Percentiles rank a stretch among this genome's conserved stretches.
These are phyloP conservation scores for Eilema depressum DNA, from an alignment of 2,888 invertebrate species.

Conservation along the genomic window DNA sequence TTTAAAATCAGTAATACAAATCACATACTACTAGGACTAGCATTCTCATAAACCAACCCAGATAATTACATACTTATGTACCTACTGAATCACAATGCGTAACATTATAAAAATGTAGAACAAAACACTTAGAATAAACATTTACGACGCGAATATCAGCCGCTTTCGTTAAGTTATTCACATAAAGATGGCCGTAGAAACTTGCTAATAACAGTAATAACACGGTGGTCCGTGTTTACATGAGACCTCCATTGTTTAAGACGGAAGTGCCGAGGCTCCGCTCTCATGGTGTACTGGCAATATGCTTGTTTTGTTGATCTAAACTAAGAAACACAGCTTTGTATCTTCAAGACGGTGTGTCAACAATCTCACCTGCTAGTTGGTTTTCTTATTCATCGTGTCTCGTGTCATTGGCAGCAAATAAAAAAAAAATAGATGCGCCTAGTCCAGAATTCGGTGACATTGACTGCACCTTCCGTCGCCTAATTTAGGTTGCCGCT, in stretches of 20 bases:
- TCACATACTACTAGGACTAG: too few relatives aligned
- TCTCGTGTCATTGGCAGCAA: too few relatives aligned
- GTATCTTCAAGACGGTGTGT: not conserved
- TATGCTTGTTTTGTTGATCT: not conserved
- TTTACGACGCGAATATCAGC: not conserved
- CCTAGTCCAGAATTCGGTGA: too few relatives aligned
- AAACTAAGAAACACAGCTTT: not conserved
- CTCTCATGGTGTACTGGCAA: not conserved
- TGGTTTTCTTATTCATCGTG: too few relatives aligned
- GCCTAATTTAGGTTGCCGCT: too few relatives aligned
- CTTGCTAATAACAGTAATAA: not conserved
- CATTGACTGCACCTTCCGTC: too few relatives aligned
- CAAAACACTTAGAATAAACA: not conserved
- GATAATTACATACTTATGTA: not conserved
- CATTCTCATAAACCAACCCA: not conserved
- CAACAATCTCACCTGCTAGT: not conserved
- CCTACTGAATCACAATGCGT: not conserved
- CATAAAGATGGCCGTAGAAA: not conserved
- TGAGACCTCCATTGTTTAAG: not conserved
- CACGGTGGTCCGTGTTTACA: conserved; percentile 2
- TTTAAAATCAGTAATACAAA: too few relatives aligned
- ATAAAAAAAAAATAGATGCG: too few relatives aligned
- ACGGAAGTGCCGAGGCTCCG: not conserved
- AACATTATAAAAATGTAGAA: not conserved
- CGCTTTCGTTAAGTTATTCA: not conserved